phyloP scores from a whole-genome alignment of 2,113 vertebrate species.

The Ammodytes dubius region DNA sequence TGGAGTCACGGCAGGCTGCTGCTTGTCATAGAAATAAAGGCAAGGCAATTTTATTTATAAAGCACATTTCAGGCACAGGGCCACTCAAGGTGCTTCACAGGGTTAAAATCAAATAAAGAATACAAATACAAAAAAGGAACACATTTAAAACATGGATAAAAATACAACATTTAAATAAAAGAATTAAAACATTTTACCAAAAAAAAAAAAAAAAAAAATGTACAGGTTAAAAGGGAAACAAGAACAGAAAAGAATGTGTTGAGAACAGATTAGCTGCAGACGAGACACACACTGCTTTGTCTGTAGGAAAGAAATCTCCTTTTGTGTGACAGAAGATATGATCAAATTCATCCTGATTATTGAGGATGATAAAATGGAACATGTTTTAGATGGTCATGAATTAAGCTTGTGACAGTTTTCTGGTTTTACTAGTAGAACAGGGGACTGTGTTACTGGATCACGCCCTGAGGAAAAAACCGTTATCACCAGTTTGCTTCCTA shows the following conservation, averaged over 20 bases:
- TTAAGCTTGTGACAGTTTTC: not conserved
- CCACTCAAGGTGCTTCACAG: too few species aligned
- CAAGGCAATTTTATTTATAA: too few species aligned
- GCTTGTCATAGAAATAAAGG: not conserved
- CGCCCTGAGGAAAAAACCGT: slow-evolving; percentile 31
- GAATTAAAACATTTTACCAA: too few species aligned
- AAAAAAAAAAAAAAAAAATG: too few species aligned
- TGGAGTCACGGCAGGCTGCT: not conserved
- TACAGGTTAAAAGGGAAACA: too few species aligned
- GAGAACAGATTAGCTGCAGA: not conserved
- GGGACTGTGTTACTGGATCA: not conserved
- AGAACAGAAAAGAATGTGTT: not conserved
- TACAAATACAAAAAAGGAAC: too few species aligned
- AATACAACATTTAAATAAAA: too few species aligned
- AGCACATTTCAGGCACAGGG: too few species aligned
- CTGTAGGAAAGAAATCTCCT: not conserved
- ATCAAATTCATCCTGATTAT: not conserved
- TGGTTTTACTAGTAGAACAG: slow-evolving; percentile 12
- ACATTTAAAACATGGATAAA: too few species aligned
- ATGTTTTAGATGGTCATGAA: not conserved
- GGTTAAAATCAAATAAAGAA: too few species aligned
- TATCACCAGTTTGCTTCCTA: not conserved
- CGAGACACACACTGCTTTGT: not conserved
- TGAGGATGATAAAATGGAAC: not conserved
- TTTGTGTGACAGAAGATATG: not conserved